Evolutionary conservation across 1,140 invertebrate species (phyloP), one percentile per base, ranked within the genome.

Genomic region (Oedothorax gibbosus): DNA sequence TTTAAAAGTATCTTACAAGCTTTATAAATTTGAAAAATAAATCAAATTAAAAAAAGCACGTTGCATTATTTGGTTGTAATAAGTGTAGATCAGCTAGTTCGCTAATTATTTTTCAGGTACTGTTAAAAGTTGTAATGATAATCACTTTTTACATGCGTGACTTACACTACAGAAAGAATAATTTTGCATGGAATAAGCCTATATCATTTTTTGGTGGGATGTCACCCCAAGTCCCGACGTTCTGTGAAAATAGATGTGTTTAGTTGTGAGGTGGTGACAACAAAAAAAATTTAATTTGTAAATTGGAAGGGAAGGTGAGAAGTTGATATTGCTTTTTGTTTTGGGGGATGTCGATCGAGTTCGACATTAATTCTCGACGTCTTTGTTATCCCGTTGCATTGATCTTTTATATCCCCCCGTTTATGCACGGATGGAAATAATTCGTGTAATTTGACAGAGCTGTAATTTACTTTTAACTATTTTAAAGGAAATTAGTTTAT

Each of bases 221-320:
- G 57, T 18, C 12, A 62, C 2, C 18, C 18, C 12, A 49, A n/a
- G 12, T 0, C 11, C 2, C n/a, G 12, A 20, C n/a, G 49, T n/a
- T n/a, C 5, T 10, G 11, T 12, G 1, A 60, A 64, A 68, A 84
- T 84, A 72, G 62, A 84, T 84, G 81, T 84, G 81, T 84, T 75
- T 76, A 75, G 81, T 73, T 82, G 53, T 56, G 21, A 50, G 49
- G 60, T 60, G 54, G 35, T 35, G 35, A 5, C 49, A 72, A 64
- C 11, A 51, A 62, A 84, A 84, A 80, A 76, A 65, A 20, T 84
- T 68, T 76, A 84, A 75, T 84, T 84, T 76, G 50, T 54, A 84
- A 84, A 84, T 84, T 75, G 71, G 62, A 84, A 73, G 56, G 80
- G 66, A 21, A 12, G 20, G 53, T 11, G 71, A 71, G 54, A 57